Evolutionary conservation across 2,888 invertebrate genomes (phyloP).

Genomic region (Drosophila paracracens): DNA sequence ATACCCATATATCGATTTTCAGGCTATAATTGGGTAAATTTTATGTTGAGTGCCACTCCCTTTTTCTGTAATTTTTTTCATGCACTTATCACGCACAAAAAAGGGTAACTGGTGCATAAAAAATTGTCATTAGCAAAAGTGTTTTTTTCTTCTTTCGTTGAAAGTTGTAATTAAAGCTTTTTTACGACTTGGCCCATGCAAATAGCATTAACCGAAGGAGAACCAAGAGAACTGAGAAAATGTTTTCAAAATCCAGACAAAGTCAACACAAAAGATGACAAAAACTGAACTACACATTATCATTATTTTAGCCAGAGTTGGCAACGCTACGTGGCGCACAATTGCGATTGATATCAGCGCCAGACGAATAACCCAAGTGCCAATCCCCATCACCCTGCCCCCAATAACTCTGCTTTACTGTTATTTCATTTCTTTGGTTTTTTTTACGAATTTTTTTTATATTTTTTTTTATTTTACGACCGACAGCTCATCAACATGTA

Average conservation of each 20-base stretch:
- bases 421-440: slow-evolving; percentile 10
- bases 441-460: neutral
- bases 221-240: slow-evolving; percentile 17
- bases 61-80: slow-evolving; percentile 4
- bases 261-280: slow-evolving; percentile 26
- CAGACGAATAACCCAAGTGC: slow-evolving; percentile 28
- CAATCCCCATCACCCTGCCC: slow-evolving; percentile 2
- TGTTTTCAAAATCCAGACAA: slow-evolving; percentile 32
- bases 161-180: slow-evolving; percentile 53
- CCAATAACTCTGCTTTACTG: slow-evolving; percentile 41
- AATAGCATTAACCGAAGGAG: slow-evolving; percentile 59
- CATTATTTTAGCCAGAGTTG: slow-evolving; percentile 70
- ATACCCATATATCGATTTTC: too few relatives aligned
- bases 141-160: neutral
- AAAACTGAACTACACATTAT: slow-evolving; percentile 41
- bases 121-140: slow-evolving; percentile 36
- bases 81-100: slow-evolving; percentile 1
- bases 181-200: slow-evolving; percentile 23
- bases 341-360: slow-evolving; percentile 56
- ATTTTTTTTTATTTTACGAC: slow-evolving; percentile 40
- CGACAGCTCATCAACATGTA: slow-evolving; percentile 57
- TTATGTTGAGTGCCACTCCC: neutral
- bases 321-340: slow-evolving; percentile 36
- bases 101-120: neutral
- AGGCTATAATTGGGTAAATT: neutral